phyloP scores from a whole-genome alignment of 2,797 vertebrate genomes.

The Arctocebus calabarensis region DNA sequence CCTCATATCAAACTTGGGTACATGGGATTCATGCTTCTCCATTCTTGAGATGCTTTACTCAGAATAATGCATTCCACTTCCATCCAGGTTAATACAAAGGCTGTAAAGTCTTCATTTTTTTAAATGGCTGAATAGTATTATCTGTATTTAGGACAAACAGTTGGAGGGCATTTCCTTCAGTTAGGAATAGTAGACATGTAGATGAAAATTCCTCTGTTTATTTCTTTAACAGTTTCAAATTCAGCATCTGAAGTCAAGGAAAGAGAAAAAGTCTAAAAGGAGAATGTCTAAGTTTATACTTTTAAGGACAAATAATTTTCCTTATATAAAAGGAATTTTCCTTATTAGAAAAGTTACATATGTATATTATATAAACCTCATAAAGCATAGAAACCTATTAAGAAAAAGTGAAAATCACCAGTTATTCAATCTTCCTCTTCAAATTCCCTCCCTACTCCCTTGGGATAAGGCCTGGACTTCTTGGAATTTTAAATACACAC shows the following conservation, averaged over 20 bases:
- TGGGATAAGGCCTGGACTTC: neutral
- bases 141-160: neutral
- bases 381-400: neutral
- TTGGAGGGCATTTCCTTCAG: neutral
- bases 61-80: too few relatives aligned
- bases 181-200: neutral
- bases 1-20: too few relatives aligned
- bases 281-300: neutral
- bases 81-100: too few relatives aligned
- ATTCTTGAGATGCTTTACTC: too few relatives aligned
- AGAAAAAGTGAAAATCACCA: neutral
- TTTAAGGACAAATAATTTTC: constrained; percentile 38
- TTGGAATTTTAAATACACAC: constrained; percentile 15
- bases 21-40: too few relatives aligned
- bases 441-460: neutral
- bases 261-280: neutral
- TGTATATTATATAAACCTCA: neutral
- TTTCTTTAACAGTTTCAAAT: neutral
- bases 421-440: neutral
- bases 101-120: too few relatives aligned
- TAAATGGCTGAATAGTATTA: too few relatives aligned
- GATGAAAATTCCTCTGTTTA: neutral
- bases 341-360: neutral
- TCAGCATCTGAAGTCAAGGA: neutral
- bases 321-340: neutral